Conservation (phyloP, 2,797 vertebrate species). For the Tangara arthus region DNA sequence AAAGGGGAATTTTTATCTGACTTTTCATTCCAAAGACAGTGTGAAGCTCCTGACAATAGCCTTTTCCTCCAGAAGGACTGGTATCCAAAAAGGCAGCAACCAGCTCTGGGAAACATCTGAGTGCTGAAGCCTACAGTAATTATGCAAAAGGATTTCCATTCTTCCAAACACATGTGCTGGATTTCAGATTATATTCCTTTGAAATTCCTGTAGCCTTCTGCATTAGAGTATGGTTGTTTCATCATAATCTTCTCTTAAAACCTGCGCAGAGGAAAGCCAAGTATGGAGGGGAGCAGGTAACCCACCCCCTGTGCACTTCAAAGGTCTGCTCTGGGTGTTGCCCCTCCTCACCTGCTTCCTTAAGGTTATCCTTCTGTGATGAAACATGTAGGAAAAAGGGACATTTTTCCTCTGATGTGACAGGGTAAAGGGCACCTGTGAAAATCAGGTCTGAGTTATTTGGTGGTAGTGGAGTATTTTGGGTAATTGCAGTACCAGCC, state of each 20-base stretch:
- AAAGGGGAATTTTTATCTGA: background rate
- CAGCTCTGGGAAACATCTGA: background rate
- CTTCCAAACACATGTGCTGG: background rate
- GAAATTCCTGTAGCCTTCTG: background rate
- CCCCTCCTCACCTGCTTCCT: background rate
- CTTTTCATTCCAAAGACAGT: background rate
- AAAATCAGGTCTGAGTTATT: background rate
- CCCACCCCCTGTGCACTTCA: background rate
- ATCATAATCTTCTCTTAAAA: background rate
- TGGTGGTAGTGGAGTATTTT: background rate
- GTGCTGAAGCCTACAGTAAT: background rate
- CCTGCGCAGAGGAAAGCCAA: background rate
- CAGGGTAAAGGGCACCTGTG: background rate
- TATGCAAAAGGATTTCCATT: background rate
- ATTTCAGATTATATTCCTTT: background rate
- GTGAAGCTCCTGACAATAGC: background rate
- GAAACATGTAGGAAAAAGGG: background rate
- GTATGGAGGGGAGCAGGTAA: background rate
- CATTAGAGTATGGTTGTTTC: background rate
- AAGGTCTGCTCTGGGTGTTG: background rate
- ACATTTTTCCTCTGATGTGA: background rate
- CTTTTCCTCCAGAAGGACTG: background rate
- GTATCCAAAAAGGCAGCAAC: background rate
- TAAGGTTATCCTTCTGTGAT: background rate
- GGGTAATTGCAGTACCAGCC: background rate